phyloP scores from a whole-genome alignment of 1,140 invertebrate species.

The Trinorchestia longiramus region DNA sequence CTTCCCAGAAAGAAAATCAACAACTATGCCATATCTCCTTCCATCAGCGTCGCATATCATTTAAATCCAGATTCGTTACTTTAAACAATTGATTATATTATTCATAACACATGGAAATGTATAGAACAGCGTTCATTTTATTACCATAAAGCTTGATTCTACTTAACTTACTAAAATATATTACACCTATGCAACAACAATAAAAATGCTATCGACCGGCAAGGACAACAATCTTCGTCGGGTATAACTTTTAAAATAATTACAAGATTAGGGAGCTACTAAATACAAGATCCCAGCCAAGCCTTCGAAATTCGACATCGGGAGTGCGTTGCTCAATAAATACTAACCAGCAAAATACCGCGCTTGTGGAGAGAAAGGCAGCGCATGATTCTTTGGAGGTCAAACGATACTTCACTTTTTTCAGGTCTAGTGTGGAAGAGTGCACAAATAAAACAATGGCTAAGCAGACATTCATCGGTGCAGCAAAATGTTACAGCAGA shows the following conservation, averaged over 20 bases:
- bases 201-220: conserved; percentile 48
- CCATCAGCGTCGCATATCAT: not conserved
- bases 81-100: conserved; percentile 28
- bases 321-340: not conserved
- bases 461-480: not conserved
- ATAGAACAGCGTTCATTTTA: conserved; percentile 35
- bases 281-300: not conserved
- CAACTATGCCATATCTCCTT: not conserved
- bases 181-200: conserved; percentile 52
- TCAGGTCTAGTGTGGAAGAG: not conserved
- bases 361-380: not conserved
- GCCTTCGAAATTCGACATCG: not conserved
- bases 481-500: not conserved
- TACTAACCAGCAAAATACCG: not conserved
- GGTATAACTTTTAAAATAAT: conserved; percentile 31
- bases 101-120: conserved; percentile 52
- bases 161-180: conserved; percentile 54
- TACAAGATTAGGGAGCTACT: not conserved
- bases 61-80: conserved; percentile 31
- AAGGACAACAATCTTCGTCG: conserved; percentile 37
- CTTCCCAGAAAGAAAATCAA: not conserved
- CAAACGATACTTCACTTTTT: not conserved
- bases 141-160: conserved; percentile 42
- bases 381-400: not conserved
- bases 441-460: not conserved